Base-by-base conservation (phyloP, 1,140 invertebrate species). In the Drosophila lacertosa region DNA sequence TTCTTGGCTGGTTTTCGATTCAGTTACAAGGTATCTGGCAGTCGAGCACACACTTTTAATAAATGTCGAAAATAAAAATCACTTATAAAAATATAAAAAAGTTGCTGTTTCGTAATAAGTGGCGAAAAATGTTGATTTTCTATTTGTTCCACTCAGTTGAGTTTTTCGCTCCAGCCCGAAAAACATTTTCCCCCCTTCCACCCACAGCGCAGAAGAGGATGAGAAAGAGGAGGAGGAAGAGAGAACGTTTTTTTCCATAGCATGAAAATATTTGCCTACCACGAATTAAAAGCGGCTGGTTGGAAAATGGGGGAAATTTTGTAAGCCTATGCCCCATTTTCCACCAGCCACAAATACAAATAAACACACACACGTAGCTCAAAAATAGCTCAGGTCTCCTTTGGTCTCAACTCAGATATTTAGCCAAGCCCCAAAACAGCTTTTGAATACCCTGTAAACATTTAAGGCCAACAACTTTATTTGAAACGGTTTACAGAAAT, bases 111-210 rank as follows among this genome's bases (percentile, higher is more conserved):
- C 33, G 20, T 35, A 58, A 58, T 33, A 55, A 69, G 44, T 40
- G 39, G 29, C 48, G 32, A 71, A 64, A 64, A 71, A 71, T 58
- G 51, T 70, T 57, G 60, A 65, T 57, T 70, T 70, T 70, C 60
- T 58, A 70, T 70, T 70, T 70, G 53, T 70, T 70, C 48, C 60
- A 57, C 48, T 70, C 51, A 70, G 67, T 71, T 71, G 60, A 20
- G 13, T 44, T 58, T 64, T 70, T n/a, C n/a, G n/a, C n/a, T n/a
- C 40, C 57, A 65, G 58, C 42, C 45, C 42, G n/a, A n/a, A n/a
- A n/a, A 50, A 39, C 44, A 20, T n/a, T 40, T 63, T 16, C 7
- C 51, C 33, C 11, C 35, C 16, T n/a, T 37, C 11, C 18, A 22
- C 33, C 15, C 4, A n/a, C n/a, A n/a, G n/a, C n/a, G 18, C 39